Evolutionary conservation across 2,113 vertebrate species (phyloP), one percentile per base, ranked within the genome.

Genomic region (Labeo rohita): DNA sequence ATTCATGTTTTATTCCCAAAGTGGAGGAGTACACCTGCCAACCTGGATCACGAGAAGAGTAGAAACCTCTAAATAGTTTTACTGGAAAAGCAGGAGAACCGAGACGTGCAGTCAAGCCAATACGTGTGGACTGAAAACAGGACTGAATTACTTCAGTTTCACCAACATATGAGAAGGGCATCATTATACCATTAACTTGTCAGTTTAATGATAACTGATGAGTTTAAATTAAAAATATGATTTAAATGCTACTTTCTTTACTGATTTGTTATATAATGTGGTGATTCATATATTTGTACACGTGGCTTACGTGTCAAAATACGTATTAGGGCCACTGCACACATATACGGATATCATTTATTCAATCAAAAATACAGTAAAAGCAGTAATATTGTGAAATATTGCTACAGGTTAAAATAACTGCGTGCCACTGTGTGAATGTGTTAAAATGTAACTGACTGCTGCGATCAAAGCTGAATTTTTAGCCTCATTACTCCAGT

Each of bases 111-210:
- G 92, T 90, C 73, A 89, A 89, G 91, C 89, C 89, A 93, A 91
- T 87, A 85, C 92, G 91, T 84, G 89, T 90, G 90, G 88, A 94
- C 86, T 28, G 74, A 79, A 68, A 88, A 92, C 39, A 89, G 90
- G 91, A 91, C 90, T 87, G 13, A 15, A 93, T 87, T 88, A 86
- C 90, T 94, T 91, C 86, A 84, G 89, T 92, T 94, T 92, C 86
- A 90, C 87, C 92, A 89, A 90, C 93, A 91, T 93, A 92, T 85
- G 80, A 87, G 90, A 91, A 92, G 86, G 8, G 86, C 92, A 92
- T 94, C 88, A 94, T 94, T 95, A 94, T 92, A 92, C 91, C 84
- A 86, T 83, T 91, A 90, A 88, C 93, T 93, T 90, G 86, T 90
- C 89, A 88, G 86, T 86, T 90, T 92, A 34, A 66, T 15, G 23